A percentile compares a stretch with the other conserved stretches of the same genome.
Conservation (phyloP, 2,888 invertebrate genomes). For the Holacanthella duospinosa region DNA sequence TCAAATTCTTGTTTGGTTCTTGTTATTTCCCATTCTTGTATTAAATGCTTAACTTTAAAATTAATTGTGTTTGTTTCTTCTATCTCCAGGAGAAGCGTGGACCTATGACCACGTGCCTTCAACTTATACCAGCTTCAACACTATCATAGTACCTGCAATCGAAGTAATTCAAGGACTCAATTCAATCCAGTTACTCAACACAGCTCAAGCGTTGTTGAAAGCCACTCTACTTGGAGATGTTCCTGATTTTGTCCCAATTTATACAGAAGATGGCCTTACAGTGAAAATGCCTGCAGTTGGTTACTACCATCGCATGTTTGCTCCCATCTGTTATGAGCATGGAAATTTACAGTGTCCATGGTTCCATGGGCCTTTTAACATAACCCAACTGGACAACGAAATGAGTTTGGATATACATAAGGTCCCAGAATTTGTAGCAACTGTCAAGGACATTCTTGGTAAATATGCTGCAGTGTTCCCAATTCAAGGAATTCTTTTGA, state of each 20-base stretch:
- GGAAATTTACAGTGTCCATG: conserved; percentile 9
- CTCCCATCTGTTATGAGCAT: neutral
- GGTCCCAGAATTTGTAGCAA: neutral
- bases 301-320: conserved; percentile 9
- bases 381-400: conserved; percentile 12
- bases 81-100: conserved; percentile 7
- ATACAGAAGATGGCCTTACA: conserved; percentile 8
- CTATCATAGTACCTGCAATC: neutral
- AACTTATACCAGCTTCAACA: conserved; percentile 2
- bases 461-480: conserved; percentile 11
- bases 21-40: no score
- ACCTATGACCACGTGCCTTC: conserved; percentile 14
- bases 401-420: neutral
- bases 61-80: no score
- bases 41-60: no score
- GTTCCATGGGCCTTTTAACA: conserved; percentile 7
- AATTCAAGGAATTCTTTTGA: conserved; percentile 13
- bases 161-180: conserved; percentile 6
- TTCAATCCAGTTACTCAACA: neutral
- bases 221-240: conserved; percentile 2
- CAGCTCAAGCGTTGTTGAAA: neutral
- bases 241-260: conserved; percentile 10
- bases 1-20: no score
- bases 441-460: conserved; percentile 5
- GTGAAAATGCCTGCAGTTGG: conserved; percentile 9